Conservation (phyloP, 2,113 vertebrate species). For the Sigmodon hispidus region DNA sequence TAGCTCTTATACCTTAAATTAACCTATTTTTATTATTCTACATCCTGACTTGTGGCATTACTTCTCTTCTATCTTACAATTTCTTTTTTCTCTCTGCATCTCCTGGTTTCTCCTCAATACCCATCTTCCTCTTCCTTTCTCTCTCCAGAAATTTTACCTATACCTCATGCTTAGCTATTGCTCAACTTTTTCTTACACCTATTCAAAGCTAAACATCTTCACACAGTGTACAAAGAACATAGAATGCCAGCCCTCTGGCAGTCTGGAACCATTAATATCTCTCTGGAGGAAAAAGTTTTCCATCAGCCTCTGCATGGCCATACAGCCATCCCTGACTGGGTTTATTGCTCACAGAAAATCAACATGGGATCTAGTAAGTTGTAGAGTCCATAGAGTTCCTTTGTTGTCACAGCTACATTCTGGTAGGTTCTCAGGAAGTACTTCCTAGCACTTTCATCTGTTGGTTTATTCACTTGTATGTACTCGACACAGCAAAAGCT, state of each 20-base stretch:
- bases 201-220: background rate
- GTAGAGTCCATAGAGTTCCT: background rate
- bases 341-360: background rate
- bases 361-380: conserved; percentile 17
- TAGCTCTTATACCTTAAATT: background rate
- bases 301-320: background rate
- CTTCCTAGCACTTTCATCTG: background rate
- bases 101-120: background rate
- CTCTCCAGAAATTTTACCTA: background rate
- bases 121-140: background rate
- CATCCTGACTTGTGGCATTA: background rate
- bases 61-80: background rate
- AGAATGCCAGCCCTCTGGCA: background rate
- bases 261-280: background rate
- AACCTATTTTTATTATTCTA: background rate
- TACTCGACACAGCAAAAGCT: background rate
- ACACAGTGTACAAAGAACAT: background rate
- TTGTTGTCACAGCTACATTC: background rate
- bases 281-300: background rate
- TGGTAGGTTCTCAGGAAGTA: background rate
- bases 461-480: background rate
- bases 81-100: too few relatives aligned
- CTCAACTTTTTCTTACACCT: background rate
- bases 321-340: background rate
- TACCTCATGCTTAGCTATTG: background rate